Evolutionary conservation across 2,113 vertebrate species (phyloP), one percentile per base, ranked within the genome.

Genomic region (Crotophaga sulcirostris): DNA sequence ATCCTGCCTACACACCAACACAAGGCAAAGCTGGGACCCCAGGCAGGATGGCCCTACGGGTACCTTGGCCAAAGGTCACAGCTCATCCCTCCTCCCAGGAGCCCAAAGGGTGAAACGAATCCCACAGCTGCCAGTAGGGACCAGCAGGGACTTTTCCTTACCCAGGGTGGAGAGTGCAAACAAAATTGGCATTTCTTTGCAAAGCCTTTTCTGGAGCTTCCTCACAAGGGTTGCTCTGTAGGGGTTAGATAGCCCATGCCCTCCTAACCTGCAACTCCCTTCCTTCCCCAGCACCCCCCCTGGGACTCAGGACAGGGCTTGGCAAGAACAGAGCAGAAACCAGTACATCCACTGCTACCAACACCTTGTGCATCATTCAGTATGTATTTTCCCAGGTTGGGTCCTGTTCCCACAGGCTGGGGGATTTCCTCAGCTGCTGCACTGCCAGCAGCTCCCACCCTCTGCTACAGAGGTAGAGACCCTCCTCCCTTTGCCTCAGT

Each of bases 21-120:
- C n/a, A 8, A 0, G 0, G 24, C 67, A 34, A 40, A 80, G 29
- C 47, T 17, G 21, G 0, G 1, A 10, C 26, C 17, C 34, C 1
- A 2, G 20, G 56, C 12, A 11, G 12, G 42, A 42, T 13, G 73
- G 18, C 16, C 34, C 28, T 28, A 2, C 1, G 26, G 49, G 54
- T 21, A n/a, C 12, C 79, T 34, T 38, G 34, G 24, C 17, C 1
- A 4, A 36, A 9, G 8, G 26, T 33, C n/a, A 7, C 29, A 11
- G 2, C 10, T 13, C 47, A 15, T 8, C 52, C 16, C 33, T n/a
- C 20, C 64, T 45, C 13, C 36, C 24, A 34, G 44, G 51, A 58
- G 6, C 55, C 42, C 2, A 0, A 31, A 10, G 33, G 16, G 44
- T 13, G 68, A n/a, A 17, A 4, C 1, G 0, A 18, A 28, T 40